These are phyloP conservation scores for Xylota segnis DNA, from an alignment of 2,888 invertebrate species.

Conservation along the genomic window DNA sequence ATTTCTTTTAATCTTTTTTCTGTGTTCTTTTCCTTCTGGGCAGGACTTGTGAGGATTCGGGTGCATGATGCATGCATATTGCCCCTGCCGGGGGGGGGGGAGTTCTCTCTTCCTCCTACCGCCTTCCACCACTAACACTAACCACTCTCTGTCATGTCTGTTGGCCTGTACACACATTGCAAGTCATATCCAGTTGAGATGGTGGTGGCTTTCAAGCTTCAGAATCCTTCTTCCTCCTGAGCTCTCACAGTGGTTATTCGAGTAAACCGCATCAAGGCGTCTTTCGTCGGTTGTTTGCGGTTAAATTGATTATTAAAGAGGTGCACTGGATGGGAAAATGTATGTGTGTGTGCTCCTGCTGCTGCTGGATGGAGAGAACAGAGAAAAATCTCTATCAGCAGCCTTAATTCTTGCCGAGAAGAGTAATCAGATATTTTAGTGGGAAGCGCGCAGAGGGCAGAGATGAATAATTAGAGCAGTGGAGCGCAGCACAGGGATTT, in stretches of 20 bases:
- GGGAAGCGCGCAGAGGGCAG: conserved; percentile 14
- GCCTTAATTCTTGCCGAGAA: neutral
- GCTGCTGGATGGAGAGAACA: neutral
- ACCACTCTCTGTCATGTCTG: neutral
- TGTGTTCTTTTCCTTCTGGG: conserved; percentile 25
- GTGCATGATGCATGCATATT: conserved; percentile 65
- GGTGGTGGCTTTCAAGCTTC: conserved; percentile 47
- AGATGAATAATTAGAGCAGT: conserved; percentile 75
- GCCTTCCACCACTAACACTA: too few species aligned
- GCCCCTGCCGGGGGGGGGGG: conserved; percentile 4
- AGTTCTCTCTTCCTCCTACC: neutral
- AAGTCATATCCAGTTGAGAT: conserved; percentile 61
- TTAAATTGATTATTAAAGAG: conserved; percentile 76
- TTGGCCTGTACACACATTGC: conserved; percentile 47
- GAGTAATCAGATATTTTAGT: conserved; percentile 70
- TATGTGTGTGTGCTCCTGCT: too few species aligned
- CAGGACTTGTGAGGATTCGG: conserved; percentile 63
- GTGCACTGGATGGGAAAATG: conserved; percentile 72
- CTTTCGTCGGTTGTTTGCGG: conserved; percentile 67
- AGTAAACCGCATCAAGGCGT: conserved; percentile 56
- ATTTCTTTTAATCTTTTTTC: conserved; percentile 53
- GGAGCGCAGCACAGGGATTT: conserved; percentile 56
- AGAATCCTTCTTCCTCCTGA: conserved; percentile 36
- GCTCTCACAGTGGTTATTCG: conserved; percentile 42
- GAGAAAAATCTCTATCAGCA: conserved; percentile 26